Percentiles rank a stretch among this genome's conserved stretches.
These are phyloP conservation scores for Lypha dubia DNA, from an alignment of 2,888 invertebrate genomes.

Conservation along the genomic window DNA sequence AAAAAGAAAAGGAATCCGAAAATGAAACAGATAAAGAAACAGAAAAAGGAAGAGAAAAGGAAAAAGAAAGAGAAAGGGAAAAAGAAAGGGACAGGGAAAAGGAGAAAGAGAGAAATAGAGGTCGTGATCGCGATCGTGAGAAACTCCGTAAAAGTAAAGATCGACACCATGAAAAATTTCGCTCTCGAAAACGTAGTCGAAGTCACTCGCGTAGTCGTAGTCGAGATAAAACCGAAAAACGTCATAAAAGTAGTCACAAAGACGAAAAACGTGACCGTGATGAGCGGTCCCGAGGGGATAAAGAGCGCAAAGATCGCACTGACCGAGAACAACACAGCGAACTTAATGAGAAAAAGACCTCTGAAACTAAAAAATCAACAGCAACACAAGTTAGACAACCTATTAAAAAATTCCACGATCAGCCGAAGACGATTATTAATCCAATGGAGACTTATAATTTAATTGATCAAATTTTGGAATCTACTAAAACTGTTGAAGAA, in stretches of 20 bases:
- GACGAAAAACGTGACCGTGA: slow-evolving; percentile 76
- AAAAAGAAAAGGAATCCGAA: slow-evolving; percentile 47
- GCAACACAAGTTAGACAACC: slow-evolving; percentile 43
- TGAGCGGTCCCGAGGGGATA: slow-evolving; percentile 71
- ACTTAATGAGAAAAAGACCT: slow-evolving; percentile 66
- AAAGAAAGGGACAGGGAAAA: slow-evolving; percentile 72
- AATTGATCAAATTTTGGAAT: slow-evolving; percentile 82
- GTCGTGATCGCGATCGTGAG: slow-evolving; percentile 73
- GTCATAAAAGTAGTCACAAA: slow-evolving; percentile 76
- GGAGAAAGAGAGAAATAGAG: slow-evolving; percentile 75
- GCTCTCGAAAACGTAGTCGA: slow-evolving; percentile 77
- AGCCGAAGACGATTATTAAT: slow-evolving; percentile 52
- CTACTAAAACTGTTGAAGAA: slow-evolving; percentile 82
- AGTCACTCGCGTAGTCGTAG: slow-evolving; percentile 80
- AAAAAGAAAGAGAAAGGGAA: slow-evolving; percentile 54
- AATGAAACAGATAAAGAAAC: slow-evolving; percentile 37
- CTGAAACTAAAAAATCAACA: slow-evolving; percentile 50
- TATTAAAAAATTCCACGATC: slow-evolving; percentile 43
- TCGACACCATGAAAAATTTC: slow-evolving; percentile 77
- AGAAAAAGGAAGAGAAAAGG: slow-evolving; percentile 66
- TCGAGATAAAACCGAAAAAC: slow-evolving; percentile 78
- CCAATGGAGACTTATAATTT: slow-evolving; percentile 78
- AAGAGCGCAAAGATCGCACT: slow-evolving; percentile 73
- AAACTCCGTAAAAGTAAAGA: slow-evolving; percentile 80
- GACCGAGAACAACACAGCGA: slow-evolving; percentile 70